Evolutionary conservation across 2,113 vertebrate genomes (phyloP), one percentile per base, ranked within the genome.

Genomic region (Oxygymnocypris stewartii): DNA sequence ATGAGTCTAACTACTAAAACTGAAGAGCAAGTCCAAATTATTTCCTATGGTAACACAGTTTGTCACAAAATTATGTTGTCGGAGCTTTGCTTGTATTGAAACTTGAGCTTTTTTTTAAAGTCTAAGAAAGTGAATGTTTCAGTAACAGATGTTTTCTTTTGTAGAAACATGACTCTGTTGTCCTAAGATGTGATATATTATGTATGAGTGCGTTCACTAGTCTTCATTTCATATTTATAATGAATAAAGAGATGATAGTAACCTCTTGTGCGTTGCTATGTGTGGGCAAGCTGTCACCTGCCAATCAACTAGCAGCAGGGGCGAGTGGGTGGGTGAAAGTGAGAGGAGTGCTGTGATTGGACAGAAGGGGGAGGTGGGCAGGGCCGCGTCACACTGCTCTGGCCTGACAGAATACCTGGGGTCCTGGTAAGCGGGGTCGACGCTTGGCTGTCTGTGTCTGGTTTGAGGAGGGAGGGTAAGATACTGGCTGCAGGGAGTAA

Each of bases 401-500:
- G 90, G 91, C 90, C 85, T 92, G 91, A 92, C 92, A 88, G 88
- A 92, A 92, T 96, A 96, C 96, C 96, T 97, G 94, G 90, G 92
- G 84, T 96, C 94, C 93, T 94, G 96, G 92, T 94, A 94, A 90
- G 93, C 94, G 80, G 92, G 94, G 35, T 94, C 95, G 92, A 86
- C 89, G 92, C 47, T 49, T 74, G 88, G 92, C 86, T 94, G 94
- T 92, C 92, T 95, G 90, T 95, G 91, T 91, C 95, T 91, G 93
- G 94, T 95, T 90, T 94, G 95, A 96, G 88, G 86, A 86, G 96
- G 96, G 91, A 96, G 95, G 92, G 95, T 96, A 90, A 96, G 93
- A 94, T 95, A 96, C 92, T 94, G 95, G 95, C 96, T 97, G 94
- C 89, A 84, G 47, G 23, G 57, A 82, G 61, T 7, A 83, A 67